Evolutionary conservation across 2,113 vertebrate genomes (phyloP).

Genomic region (Hipposideros armiger): DNA sequence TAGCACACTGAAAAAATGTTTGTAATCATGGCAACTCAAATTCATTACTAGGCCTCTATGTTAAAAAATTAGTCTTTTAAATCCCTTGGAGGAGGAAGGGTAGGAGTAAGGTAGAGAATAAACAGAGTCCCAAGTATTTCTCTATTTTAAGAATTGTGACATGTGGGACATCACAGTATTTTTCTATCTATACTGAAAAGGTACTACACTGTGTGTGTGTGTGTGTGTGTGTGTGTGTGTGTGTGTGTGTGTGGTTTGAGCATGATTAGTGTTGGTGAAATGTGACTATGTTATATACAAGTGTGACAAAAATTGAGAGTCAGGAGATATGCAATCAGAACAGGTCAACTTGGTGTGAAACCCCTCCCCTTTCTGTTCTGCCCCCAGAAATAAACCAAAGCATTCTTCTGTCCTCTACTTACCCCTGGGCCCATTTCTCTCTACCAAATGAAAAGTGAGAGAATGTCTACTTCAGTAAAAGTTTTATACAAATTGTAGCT

Average conservation of each 20-base stretch:
- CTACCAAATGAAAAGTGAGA: neutral
- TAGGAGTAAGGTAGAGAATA: neutral
- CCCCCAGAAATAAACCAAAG: neutral
- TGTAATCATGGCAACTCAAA: neutral
- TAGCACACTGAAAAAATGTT: slow-evolving; percentile 54
- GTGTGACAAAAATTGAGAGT: neutral
- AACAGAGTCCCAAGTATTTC: neutral
- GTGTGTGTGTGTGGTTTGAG: neutral
- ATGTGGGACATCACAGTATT: neutral
- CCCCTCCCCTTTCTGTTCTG: rapidly evolving
- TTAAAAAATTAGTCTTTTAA: slow-evolving; percentile 17
- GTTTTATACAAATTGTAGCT: neutral
- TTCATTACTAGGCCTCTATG: neutral
- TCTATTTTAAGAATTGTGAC: neutral
- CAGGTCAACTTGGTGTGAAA: neutral
- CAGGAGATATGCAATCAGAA: neutral
- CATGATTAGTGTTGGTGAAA: neutral
- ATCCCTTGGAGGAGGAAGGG: neutral
- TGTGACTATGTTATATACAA: neutral
- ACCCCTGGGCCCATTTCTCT: neutral
- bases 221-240: neutral
- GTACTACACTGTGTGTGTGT: neutral
- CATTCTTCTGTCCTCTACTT: neutral
- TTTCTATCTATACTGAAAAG: neutral
- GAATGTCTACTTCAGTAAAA: neutral